phyloP scores from a whole-genome alignment of 2,888 invertebrate genomes.

The Diogma glabrata region DNA sequence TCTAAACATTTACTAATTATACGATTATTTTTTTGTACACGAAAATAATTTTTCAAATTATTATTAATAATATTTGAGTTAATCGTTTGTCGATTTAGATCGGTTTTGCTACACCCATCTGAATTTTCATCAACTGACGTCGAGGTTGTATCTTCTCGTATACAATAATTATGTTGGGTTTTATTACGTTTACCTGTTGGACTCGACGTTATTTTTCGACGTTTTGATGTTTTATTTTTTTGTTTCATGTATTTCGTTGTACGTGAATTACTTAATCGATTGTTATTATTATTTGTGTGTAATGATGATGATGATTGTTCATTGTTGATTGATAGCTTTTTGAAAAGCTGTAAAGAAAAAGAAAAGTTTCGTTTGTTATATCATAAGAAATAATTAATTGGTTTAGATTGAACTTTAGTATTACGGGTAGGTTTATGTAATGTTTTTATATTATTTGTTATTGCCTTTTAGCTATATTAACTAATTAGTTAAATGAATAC shows the following conservation, averaged over 20 bases:
- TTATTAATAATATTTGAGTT: background rate
- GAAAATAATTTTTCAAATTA: constrained; percentile 2
- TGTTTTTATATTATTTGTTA: too few relatives aligned
- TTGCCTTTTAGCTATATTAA: too few relatives aligned
- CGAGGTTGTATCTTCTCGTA: background rate
- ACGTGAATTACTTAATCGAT: constrained; percentile 1
- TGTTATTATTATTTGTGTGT: too few relatives aligned
- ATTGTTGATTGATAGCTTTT: constrained; percentile 6
- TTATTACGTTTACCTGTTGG: background rate
- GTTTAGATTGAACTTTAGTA: too few relatives aligned
- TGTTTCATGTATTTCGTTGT: constrained; percentile 6
- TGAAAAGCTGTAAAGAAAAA: constrained; percentile 1
- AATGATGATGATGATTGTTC: background rate
- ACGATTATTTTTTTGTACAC: constrained; percentile 5
- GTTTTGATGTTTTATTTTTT: background rate
- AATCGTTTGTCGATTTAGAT: background rate
- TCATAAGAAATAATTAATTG: too few relatives aligned
- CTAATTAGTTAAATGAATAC: too few relatives aligned
- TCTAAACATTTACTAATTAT: background rate
- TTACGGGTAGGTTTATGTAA: too few relatives aligned
- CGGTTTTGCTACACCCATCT: background rate
- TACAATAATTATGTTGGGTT: too few relatives aligned
- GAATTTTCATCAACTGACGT: background rate
- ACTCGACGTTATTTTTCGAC: background rate
- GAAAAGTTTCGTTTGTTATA: too few relatives aligned